Evolutionary conservation across 2,888 invertebrate genomes (phyloP).

Genomic region (Orthosia cruda): DNA sequence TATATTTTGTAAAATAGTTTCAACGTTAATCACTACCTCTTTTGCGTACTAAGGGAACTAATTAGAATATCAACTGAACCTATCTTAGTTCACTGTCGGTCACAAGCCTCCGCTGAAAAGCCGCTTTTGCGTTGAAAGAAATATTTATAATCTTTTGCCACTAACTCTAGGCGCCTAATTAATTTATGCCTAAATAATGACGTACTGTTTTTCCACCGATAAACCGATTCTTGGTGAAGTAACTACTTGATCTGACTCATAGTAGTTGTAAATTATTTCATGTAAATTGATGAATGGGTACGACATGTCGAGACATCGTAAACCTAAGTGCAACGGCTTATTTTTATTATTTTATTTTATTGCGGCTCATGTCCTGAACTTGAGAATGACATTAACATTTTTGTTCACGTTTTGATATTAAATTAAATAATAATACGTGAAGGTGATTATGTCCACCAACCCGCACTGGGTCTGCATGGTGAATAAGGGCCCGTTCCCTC

Average conservation of each 20-base stretch:
- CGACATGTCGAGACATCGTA: constrained; percentile 61
- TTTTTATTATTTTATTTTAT: constrained; percentile 53
- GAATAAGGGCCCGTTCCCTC: no score
- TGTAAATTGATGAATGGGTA: constrained; percentile 35
- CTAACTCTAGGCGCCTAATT: no score
- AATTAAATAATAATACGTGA: no score
- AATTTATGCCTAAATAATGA: no score
- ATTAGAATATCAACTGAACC: constrained; percentile 13
- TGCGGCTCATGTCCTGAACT: constrained; percentile 33
- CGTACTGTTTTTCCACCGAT: no score
- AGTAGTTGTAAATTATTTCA: constrained; percentile 9
- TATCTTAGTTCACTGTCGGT: not conserved
- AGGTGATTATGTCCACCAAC: no score
- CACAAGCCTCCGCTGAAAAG: not conserved
- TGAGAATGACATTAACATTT: constrained; percentile 1
- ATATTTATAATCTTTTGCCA: no score
- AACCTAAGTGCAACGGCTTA: constrained; percentile 47
- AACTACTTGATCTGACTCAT: constrained; percentile 12
- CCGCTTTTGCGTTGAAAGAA: no score
- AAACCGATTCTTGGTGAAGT: not conserved
- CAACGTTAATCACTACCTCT: not conserved
- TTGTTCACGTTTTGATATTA: not conserved
- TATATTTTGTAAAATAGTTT: not conserved
- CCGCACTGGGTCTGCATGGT: no score
- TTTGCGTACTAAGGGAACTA: not conserved